Base-by-base conservation (phyloP, 2,888 invertebrate species). In the Drosophila prolongata region DNA sequence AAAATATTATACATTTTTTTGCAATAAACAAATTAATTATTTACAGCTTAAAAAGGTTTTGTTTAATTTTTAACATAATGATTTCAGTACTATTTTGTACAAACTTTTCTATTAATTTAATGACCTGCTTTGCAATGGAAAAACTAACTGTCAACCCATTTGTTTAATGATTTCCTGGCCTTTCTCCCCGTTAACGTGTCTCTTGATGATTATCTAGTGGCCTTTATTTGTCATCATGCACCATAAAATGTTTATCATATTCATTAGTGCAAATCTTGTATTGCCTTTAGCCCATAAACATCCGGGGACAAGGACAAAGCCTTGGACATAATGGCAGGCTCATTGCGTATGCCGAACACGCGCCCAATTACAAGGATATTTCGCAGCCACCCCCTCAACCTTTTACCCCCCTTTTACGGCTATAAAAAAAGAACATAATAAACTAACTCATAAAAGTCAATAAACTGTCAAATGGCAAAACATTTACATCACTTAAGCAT, bases 361-460 rank as follows among this genome's bases (percentile, higher is more conserved):
- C 72, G 62, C 46, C 71, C 71, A 71, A 74, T 71, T 71, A 71
- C 71, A 57, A 56, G 67, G 30, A 53, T 37, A 47, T 35, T 64
- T 43, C 35, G 46, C 65, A 65, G 43, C 55, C 40, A 44, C 13
- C 49, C n/a, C 37, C 42, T 3, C 42, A 14, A 30, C 19, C 50
- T n/a, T 27, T 24, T 37, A 35, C 35, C 35, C 38, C 49, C 53
- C 38, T 13, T 13, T 72, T 14, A 34, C n/a, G 35, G 67, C 56
- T 49, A 74, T 53, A 71, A 71, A 71, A 68, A 67, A 37, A 52
- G 56, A 30, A 54, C 68, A 75, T 76, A 77, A 82, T 82, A 80
- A 80, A 80, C 83, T 82, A 72, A 71, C 82, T 82, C 79, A 82
- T 79, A 79, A 79, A 82, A 82, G 79, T 79, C 82, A 79, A 82